Evolutionary conservation across 2,888 invertebrate genomes (phyloP), one percentile per base, ranked within the genome.

Genomic region (Agrochola lota): DNA sequence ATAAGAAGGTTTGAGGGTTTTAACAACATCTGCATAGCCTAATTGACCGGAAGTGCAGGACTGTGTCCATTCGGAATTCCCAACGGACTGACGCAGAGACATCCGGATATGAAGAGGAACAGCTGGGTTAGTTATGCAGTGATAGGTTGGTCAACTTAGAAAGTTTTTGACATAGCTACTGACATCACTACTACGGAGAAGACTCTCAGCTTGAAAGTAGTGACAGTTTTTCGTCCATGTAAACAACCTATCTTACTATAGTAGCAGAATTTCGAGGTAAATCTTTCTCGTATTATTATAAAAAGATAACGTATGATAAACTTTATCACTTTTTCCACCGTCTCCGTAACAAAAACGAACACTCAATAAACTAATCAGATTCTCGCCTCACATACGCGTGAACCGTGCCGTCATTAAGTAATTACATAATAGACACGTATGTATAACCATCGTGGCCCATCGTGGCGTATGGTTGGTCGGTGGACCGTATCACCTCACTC

Each of bases 401-500:
- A 87, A 70, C 71, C 60, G 60, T 74, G 63, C 74, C 81, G 74
- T 79, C 68, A 74, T 84, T 86, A 84, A 72, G 46, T 81, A 88
- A 87, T 88, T 83, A 84, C 78, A 59, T 77, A 85, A 88, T 81
- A 55, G 74, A 82, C 74, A 80, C 43, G 60, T 83, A 75, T 66
- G 78, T 81, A 67, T 74, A 30, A 26, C 20, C 40, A 20, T n/a
- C 5, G 88, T 89, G 84, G 75, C 69, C 20, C 40, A n/a, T n/a
- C 5, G 88, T 89, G 84, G 75, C 69, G 75, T 88, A 89, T 87
- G 92, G 92, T 90, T 93, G 93, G 86, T 57, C 86, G 87, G 88
- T 88, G 87, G 90, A 92, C 90, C 92, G 90, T 77, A 77, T 76
- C 91, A 82, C 85, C 87, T 93, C 94, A 85, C 93, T 94, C 91